Percentiles rank a stretch among this genome's conserved stretches.
Conservation (phyloP, 2,113 vertebrate genomes). For the Leucoraja erinaceus region DNA sequence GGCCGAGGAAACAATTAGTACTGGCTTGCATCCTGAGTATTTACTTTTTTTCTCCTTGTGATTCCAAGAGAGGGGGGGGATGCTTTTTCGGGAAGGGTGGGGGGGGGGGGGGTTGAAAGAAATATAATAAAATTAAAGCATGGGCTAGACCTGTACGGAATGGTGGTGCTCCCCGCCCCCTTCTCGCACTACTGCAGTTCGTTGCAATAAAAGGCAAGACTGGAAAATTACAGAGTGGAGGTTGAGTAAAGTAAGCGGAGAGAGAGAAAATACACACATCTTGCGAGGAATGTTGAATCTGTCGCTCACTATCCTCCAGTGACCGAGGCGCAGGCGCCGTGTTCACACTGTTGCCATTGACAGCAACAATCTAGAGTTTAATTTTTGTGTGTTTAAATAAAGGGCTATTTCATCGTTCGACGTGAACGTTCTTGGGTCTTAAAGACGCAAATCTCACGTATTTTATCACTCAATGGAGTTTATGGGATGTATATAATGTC, state of each 20-base stretch:
- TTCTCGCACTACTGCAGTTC: not conserved
- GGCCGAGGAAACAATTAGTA: not conserved
- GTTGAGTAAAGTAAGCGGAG: not conserved
- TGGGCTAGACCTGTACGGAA: not conserved
- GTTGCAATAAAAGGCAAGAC: not conserved
- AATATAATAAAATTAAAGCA: not conserved
- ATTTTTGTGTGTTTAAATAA: not conserved
- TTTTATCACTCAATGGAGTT: not conserved
- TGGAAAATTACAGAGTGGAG: not conserved
- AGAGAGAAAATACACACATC: not conserved
- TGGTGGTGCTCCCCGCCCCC: too few relatives aligned
- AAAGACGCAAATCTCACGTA: not conserved
- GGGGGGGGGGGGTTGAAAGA: not conserved
- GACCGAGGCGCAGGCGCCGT: not conserved
- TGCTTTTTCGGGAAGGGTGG: not conserved
- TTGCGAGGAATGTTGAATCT: not conserved
- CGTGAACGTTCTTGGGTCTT: not conserved
- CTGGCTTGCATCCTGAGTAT: not conserved
- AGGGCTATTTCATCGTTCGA: too few relatives aligned
- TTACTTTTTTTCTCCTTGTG: not conserved
- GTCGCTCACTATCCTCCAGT: not conserved
- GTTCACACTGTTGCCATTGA: conserved; percentile 20
- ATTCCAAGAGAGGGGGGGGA: not conserved
- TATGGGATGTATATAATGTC: not conserved
- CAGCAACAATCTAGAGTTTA: conserved; percentile 16